phyloP scores from a whole-genome alignment of 64 coral and sea anemone genomes.

The Stichodactyla mertensii region DNA sequence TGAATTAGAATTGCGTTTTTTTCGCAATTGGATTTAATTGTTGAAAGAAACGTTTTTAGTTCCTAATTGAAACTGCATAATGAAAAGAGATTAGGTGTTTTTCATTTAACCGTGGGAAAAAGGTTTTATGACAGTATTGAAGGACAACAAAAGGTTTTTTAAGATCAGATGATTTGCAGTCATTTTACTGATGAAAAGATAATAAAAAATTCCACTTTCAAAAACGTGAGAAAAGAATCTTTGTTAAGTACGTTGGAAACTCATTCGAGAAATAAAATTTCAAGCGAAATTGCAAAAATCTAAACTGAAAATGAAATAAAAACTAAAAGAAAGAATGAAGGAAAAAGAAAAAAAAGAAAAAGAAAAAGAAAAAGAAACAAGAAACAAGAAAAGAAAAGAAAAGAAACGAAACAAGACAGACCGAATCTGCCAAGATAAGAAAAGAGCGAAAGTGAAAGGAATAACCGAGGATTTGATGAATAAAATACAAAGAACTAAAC shows the following conservation, averaged over 20 bases:
- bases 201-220: background rate
- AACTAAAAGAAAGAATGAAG: too few species aligned
- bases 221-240: background rate
- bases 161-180: background rate
- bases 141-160: background rate
- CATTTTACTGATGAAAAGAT: background rate
- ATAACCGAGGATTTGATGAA: too few species aligned
- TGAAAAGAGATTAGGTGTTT: background rate
- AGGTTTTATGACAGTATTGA: background rate
- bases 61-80: background rate
- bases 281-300: background rate
- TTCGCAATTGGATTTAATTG: background rate
- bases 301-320: background rate
- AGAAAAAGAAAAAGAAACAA: too few species aligned
- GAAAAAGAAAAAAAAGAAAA: background rate
- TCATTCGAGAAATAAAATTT: too few species aligned
- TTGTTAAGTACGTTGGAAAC: too few species aligned
- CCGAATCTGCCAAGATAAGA: too few species aligned
- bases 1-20: background rate
- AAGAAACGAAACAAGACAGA: too few species aligned
- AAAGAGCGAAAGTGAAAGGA: too few species aligned
- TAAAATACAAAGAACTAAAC: too few species aligned
- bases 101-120: slow-evolving; percentile 2
- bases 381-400: too few species aligned
- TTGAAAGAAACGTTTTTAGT: background rate